Conservation (phyloP, 2,113 vertebrate species). For the Misgurnus anguillicaudatus region DNA sequence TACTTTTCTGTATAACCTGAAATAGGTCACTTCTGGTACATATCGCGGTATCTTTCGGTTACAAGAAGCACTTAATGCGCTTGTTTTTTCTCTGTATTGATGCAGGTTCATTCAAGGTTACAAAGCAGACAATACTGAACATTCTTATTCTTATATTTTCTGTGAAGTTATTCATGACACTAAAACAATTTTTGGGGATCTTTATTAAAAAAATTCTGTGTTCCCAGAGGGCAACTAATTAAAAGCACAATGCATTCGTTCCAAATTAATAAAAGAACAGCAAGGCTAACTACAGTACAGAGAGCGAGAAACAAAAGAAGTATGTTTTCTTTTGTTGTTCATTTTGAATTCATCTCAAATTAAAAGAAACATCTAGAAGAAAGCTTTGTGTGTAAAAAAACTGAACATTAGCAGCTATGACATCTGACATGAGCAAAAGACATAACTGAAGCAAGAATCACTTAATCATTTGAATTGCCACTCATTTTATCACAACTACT, state of each 20-base stretch:
- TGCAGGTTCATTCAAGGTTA: too few species aligned
- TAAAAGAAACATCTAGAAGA: background rate
- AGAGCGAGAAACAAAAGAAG: slow-evolving; percentile 68
- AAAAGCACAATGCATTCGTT: slow-evolving; percentile 62
- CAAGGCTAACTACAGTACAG: slow-evolving; percentile 63
- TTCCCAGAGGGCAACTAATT: slow-evolving; percentile 63
- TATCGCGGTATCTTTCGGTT: too few species aligned
- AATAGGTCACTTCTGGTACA: too few species aligned
- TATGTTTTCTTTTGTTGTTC: slow-evolving; percentile 48
- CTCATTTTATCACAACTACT: background rate
- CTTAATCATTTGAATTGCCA: background rate
- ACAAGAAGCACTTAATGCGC: too few species aligned
- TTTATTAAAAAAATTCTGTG: slow-evolving; percentile 72
- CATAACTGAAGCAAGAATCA: background rate
- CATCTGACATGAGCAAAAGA: background rate
- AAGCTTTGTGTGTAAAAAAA: too few species aligned
- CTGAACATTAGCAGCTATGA: background rate
- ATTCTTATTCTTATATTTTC: slow-evolving; percentile 60
- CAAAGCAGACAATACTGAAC: too few species aligned
- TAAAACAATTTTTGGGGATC: slow-evolving; percentile 68
- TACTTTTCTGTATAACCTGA: too few species aligned
- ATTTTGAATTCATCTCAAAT: too few species aligned
- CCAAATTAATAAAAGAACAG: slow-evolving; percentile 51
- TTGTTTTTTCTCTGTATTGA: too few species aligned
- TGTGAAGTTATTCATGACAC: slow-evolving; percentile 73